Percentiles rank a stretch among this genome's conserved stretches.
Evolutionary conservation across 2,113 vertebrate genomes (phyloP).

Genomic region (Numida meleagris): DNA sequence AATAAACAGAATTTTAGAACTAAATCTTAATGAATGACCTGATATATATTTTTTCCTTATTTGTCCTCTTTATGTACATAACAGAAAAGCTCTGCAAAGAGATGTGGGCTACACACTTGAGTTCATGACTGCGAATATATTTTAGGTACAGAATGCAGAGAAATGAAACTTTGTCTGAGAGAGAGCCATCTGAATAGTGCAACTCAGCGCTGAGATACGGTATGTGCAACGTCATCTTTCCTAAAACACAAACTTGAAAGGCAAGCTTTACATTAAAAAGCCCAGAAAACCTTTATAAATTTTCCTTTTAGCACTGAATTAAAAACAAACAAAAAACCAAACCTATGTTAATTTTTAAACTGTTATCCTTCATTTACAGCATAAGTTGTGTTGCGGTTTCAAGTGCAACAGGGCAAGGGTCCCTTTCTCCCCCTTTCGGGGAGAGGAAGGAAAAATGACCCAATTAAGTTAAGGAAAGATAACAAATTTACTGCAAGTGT

Average conservation of each 20-base stretch:
- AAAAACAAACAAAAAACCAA: too few relatives aligned
- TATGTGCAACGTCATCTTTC: not conserved
- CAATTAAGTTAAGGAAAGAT: too few relatives aligned
- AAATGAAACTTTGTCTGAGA: not conserved
- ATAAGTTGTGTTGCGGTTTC: too few relatives aligned
- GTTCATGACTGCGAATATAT: not conserved
- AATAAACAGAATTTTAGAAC: not conserved
- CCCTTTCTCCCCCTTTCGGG: too few relatives aligned
- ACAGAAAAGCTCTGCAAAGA: not conserved
- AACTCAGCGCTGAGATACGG: not conserved
- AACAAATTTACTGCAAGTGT: too few relatives aligned
- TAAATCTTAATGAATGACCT: not conserved
- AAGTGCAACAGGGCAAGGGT: too few relatives aligned
- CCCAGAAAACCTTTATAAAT: not conserved
- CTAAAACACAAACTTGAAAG: not conserved
- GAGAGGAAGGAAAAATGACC: too few relatives aligned
- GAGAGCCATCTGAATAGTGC: not conserved
- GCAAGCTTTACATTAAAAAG: not conserved
- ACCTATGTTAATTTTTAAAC: not conserved
- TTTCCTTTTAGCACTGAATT: not conserved
- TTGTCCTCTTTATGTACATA: not conserved
- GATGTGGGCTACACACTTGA: not conserved
- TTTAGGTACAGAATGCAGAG: not conserved
- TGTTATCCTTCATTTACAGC: not conserved
- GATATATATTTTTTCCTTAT: not conserved